Conservation (phyloP, 1,140 invertebrate genomes). For the Apolygus lucorum region DNA sequence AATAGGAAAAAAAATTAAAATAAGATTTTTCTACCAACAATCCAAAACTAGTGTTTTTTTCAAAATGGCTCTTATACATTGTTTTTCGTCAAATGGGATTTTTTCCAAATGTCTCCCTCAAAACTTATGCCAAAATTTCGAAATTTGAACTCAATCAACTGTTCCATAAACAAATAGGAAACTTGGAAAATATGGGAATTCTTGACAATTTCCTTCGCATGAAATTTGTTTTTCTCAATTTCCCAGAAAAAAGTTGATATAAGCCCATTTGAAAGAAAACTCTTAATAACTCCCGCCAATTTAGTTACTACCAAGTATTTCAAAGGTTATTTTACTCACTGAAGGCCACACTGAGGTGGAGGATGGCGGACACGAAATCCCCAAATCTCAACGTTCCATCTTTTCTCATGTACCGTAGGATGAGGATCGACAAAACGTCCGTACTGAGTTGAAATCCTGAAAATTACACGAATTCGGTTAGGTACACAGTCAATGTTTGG, state of each 20-base stretch:
- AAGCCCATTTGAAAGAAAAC: too few relatives aligned
- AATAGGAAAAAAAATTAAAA: too few relatives aligned
- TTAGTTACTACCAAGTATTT: not conserved
- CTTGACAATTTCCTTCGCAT: not conserved
- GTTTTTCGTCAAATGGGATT: not conserved
- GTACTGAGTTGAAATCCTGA: conserved; percentile 74
- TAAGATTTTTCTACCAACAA: too few relatives aligned
- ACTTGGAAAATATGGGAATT: not conserved
- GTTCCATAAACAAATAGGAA: not conserved
- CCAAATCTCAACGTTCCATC: conserved; percentile 87
- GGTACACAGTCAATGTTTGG: too few relatives aligned
- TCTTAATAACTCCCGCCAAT: not conserved
- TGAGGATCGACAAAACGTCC: conserved; percentile 69
- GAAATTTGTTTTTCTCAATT: too few relatives aligned
- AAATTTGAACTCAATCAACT: not conserved
- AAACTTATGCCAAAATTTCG: too few relatives aligned
- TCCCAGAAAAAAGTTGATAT: too few relatives aligned
- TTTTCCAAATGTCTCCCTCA: not conserved
- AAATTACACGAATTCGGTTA: too few relatives aligned
- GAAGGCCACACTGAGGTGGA: conserved; percentile 80
- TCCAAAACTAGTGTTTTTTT: too few relatives aligned
- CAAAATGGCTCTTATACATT: too few relatives aligned
- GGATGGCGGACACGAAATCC: conserved; percentile 82
- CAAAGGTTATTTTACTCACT: conserved; percentile 48
- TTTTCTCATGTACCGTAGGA: conserved; percentile 83